Evolutionary conservation across 2,888 invertebrate species (phyloP), one percentile per base, ranked within the genome.

Genomic region (Drosophila neotestacea): DNA sequence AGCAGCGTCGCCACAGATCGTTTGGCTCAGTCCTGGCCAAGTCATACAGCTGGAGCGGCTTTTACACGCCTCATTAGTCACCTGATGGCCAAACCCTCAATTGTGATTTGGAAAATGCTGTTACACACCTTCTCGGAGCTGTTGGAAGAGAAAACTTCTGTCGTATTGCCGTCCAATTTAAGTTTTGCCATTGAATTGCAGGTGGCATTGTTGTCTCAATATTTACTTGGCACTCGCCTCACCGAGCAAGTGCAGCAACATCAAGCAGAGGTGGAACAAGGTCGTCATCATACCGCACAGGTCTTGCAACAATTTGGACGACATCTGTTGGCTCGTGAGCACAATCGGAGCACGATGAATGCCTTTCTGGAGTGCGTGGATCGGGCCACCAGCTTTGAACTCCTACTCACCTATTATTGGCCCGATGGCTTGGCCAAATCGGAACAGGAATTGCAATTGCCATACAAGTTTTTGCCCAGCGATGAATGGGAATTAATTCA

Each of bases 71-170:
- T 92, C 0, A 77, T 93, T 1, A 84, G 89, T 4, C 85, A 88
- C 3, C 67, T 92, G 0, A 89, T 91, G 74, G 89, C 91, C 1
- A 92, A 92, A 58, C 92, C 92, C 2, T 91, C 92, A 1, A 63
- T 93, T 38, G 90, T 90, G 4, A 90, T 93, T 11, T 93, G 93
- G 92, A 91, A 91, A 48, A 88, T 90, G 3, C 66, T 92, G 28
- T 68, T 92, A 10, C 91, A 83, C 66, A 73, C 80, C 2, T 73
- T 93, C 3, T 80, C 74, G 13, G 90, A 91, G 10, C 69, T 90
- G 13, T 67, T 92, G 6, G 63, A 76, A n/a, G 30, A 54, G 0
- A 11, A 16, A 0, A 13, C 55, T 0, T 0, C 27, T 0, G 76
- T 77, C 0, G 73, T 81, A 2, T 47, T 64, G 32, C 65, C 77